Base-by-base conservation (phyloP, 2,797 vertebrate genomes). In the Hemitrygon akajei region DNA sequence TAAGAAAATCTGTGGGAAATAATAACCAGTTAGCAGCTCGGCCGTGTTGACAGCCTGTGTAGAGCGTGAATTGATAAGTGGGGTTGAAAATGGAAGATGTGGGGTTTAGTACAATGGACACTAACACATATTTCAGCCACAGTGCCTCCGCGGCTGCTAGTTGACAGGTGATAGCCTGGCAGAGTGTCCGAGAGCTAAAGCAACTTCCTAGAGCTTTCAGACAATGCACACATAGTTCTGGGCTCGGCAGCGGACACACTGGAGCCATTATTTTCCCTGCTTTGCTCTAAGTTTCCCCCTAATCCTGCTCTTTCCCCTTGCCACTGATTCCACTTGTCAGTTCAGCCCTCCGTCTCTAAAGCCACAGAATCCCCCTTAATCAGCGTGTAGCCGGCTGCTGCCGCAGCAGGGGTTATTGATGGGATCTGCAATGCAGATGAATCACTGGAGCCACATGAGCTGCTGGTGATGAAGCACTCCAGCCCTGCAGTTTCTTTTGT, bases 91-190 rank as follows among this genome's bases (percentile, higher is more conserved):
- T 56, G 22, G 69, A 93, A 75, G 40, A 30, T 93, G 34, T 71
- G 27, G 91, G 40, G 40, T 93, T 76, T 37, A 93, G 81, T 93
- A 95, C 94, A 94, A 94, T 60, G 4, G 94, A 94, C 95, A 95
- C 93, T 95, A 94, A 87, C 1, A 91, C 47, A 92, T 93, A 92
- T 94, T 94, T 93, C 75, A 94, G 93, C 91, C 77, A 86, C 14
- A 1, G 93, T 84, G 94, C 89, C 95, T 95, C 94, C 63, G 75
- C 94, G 95, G 95, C 95, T 94, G 95, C 94, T 96, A 96, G 95
- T 95, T 94, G 96, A 96, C 96, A 96, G 97, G 96, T 96, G 96
- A 96, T 96, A 96, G 96, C 96, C 96, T 96, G 96, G 96, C 93
- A 93, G 93, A 93, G 71, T 47, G 91, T 93, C 71, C 71, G 11